Evolutionary conservation across 2,797 vertebrate species (phyloP).

Genomic region (Alca torda): DNA sequence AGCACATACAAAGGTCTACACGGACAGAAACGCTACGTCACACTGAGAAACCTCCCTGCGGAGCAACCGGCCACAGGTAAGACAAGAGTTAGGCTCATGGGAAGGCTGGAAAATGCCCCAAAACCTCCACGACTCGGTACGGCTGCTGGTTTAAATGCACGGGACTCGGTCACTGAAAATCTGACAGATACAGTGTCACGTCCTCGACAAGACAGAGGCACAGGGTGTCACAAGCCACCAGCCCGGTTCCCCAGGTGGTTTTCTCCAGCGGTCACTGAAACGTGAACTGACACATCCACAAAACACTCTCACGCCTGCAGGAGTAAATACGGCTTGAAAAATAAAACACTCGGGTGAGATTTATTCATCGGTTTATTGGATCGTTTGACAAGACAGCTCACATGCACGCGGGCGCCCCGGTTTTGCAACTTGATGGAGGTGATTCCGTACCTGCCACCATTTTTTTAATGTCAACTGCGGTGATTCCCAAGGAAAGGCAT

Average conservation of each 20-base stretch:
- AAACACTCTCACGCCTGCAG: background rate
- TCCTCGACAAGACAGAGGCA: conserved; percentile 8
- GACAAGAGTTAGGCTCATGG: background rate
- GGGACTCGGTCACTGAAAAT: background rate
- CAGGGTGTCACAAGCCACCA: background rate
- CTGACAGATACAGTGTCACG: background rate
- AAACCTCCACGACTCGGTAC: background rate
- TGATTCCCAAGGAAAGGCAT: conserved; percentile 85
- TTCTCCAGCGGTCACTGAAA: background rate
- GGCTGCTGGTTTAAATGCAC: background rate
- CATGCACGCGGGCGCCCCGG: conserved; percentile 43
- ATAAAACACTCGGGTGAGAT: background rate
- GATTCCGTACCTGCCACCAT: conserved; percentile 91
- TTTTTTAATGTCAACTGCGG: conserved; percentile 95
- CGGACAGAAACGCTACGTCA: background rate
- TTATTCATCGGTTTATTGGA: background rate
- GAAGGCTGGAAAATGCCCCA: background rate
- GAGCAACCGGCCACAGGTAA: background rate
- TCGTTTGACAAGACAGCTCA: background rate
- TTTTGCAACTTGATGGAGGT: background rate
- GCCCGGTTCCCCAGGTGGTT: background rate
- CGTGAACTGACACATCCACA: background rate
- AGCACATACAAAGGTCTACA: background rate
- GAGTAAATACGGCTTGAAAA: background rate
- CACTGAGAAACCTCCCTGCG: background rate